phyloP scores from a whole-genome alignment of 2,888 invertebrate genomes.

The Galerucella pusilla region DNA sequence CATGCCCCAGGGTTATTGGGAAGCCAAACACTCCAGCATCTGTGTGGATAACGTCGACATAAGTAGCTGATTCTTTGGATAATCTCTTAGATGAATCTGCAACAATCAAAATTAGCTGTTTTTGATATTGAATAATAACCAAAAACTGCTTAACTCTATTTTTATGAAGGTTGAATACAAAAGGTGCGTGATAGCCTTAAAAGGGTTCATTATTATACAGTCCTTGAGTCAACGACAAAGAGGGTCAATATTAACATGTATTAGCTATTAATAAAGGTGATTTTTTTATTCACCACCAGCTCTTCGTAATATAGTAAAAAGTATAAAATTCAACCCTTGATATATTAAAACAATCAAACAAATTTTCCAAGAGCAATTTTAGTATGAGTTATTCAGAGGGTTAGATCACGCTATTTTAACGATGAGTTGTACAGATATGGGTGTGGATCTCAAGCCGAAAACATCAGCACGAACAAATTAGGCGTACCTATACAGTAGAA shows the following conservation, averaged over 20 bases:
- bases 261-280: too few species aligned
- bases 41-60: conserved; percentile 73
- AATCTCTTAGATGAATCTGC: conserved; percentile 60
- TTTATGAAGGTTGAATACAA: too few species aligned
- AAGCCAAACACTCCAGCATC: conserved; percentile 71
- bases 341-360: not conserved
- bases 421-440: not conserved
- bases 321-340: not conserved
- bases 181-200: too few species aligned
- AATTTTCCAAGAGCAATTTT: not conserved
- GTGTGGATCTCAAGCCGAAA: not conserved
- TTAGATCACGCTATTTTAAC: not conserved
- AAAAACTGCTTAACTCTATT: too few species aligned
- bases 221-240: too few species aligned
- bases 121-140: too few species aligned
- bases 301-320: not conserved
- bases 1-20: conserved; percentile 70
- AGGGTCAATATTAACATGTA: too few species aligned
- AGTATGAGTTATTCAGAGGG: not conserved
- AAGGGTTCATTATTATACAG: too few species aligned
- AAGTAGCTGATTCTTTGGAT: conserved; percentile 68
- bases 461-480: too few species aligned
- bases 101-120: conserved; percentile 23
- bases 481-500: too few species aligned
- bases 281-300: too few species aligned